Evolutionary conservation across 2,888 invertebrate species (phyloP).

Genomic region (Limnephilus rhombicus): DNA sequence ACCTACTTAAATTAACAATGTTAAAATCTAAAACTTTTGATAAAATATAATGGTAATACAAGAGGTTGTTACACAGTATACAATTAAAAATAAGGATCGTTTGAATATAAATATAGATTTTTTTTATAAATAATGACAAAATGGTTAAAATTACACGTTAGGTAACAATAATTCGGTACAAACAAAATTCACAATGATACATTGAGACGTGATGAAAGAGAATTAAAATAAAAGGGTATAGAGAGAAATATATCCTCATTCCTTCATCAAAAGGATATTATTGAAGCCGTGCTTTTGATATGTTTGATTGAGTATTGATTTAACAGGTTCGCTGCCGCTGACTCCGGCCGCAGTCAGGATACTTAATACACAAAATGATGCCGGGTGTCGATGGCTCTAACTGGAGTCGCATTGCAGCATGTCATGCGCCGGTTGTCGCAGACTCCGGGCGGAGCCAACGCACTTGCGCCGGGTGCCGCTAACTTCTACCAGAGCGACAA

Average conservation of each 20-base stretch:
- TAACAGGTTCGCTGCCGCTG: neutral
- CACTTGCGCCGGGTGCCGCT: too few relatives aligned
- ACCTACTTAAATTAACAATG: conserved; percentile 14
- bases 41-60: conserved; percentile 6
- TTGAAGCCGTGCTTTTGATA: neutral
- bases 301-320: neutral
- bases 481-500: too few relatives aligned
- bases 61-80: neutral
- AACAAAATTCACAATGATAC: neutral
- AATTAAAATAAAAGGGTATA: neutral
- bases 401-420: too few relatives aligned
- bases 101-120: neutral
- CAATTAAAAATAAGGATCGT: neutral
- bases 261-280: neutral
- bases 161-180: neutral
- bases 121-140: neutral
- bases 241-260: neutral
- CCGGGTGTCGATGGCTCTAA: too few relatives aligned
- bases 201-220: neutral
- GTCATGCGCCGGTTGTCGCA: too few relatives aligned
- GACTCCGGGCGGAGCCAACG: too few relatives aligned
- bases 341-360: neutral
- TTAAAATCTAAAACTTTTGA: conserved; percentile 4
- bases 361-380: neutral
- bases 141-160: neutral